A percentile compares a stretch with the other conserved stretches of the same genome.
Conservation (phyloP, 2,797 vertebrate species). For the Brachymystax lenok region DNA sequence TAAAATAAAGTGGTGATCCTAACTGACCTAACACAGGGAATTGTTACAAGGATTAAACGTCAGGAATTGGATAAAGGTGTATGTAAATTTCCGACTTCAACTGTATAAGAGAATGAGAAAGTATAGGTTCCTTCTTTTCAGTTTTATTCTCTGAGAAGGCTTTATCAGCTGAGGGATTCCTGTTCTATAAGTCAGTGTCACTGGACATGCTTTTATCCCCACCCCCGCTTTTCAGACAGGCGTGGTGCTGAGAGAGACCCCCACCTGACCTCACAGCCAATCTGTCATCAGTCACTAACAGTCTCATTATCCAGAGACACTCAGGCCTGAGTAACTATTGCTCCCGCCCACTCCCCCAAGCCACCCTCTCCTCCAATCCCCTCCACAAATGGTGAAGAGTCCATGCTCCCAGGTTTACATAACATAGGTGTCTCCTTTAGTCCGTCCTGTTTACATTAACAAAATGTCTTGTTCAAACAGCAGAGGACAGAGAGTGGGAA, state of each 20-base stretch:
- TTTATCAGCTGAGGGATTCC: background rate
- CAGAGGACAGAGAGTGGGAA: background rate
- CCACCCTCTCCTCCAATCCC: slow-evolving; percentile 11
- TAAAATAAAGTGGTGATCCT: too few relatives aligned
- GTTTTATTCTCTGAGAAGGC: background rate
- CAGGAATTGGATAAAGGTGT: too few relatives aligned
- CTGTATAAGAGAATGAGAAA: too few relatives aligned
- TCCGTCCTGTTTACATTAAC: slow-evolving; percentile 60
- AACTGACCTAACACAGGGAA: too few relatives aligned
- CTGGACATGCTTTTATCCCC: slow-evolving; percentile 46
- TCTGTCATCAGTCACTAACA: slow-evolving; percentile 56
- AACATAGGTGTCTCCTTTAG: background rate
- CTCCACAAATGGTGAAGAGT: slow-evolving; percentile 22
- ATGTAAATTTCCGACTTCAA: too few relatives aligned
- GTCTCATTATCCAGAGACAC: slow-evolving; percentile 29
- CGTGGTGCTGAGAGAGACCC: slow-evolving; percentile 39
- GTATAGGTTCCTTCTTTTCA: background rate
- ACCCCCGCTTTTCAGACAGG: slow-evolving; percentile 40
- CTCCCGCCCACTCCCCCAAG: background rate
- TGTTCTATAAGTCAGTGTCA: slow-evolving; percentile 1
- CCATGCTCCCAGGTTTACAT: slow-evolving; percentile 44
- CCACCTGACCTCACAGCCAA: slow-evolving; percentile 40
- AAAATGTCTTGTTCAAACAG: slow-evolving; percentile 41
- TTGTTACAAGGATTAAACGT: too few relatives aligned
- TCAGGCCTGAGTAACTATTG: background rate